A percentile compares a stretch with the other conserved stretches of the same genome.
Conservation (phyloP, 2,888 invertebrate species). For the Lycophotia porphyrea region DNA sequence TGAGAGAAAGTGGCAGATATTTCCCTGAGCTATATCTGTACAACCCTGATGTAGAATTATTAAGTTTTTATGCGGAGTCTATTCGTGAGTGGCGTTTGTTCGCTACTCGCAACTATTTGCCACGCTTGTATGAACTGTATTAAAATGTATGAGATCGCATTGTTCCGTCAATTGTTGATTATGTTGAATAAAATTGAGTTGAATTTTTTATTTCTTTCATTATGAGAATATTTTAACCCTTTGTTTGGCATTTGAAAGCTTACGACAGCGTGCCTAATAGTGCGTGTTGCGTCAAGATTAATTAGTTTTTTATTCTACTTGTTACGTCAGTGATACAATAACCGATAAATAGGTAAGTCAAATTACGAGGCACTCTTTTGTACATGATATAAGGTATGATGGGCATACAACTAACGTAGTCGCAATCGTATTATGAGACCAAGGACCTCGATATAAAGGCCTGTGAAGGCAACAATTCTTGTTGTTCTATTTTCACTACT, state of each 20-base stretch:
- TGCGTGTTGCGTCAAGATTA: constrained; percentile 54
- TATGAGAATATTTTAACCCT: constrained; percentile 60
- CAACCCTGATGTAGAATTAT: constrained; percentile 39
- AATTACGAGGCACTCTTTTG: constrained; percentile 20
- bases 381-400: constrained; percentile 11
- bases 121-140: constrained; percentile 76
- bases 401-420: constrained; percentile 17
- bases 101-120: constrained; percentile 70
- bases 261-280: constrained; percentile 42
- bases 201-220: constrained; percentile 53
- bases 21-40: constrained; percentile 24
- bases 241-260: constrained; percentile 66
- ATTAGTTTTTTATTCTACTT: constrained; percentile 42
- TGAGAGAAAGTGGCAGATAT: constrained; percentile 43
- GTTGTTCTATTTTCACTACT: constrained; percentile 44
- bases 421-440: constrained; percentile 10
- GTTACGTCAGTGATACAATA: constrained; percentile 37
- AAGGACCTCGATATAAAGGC: constrained; percentile 5
- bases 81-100: constrained; percentile 65
- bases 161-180: constrained; percentile 76
- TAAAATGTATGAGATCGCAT: constrained; percentile 81
- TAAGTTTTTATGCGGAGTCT: constrained; percentile 36
- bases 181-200: constrained; percentile 68
- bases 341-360: constrained; percentile 14
- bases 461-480: constrained; percentile 20